Conservation (phyloP, 2,113 vertebrate species). For the Camarhynchus parvulus region DNA sequence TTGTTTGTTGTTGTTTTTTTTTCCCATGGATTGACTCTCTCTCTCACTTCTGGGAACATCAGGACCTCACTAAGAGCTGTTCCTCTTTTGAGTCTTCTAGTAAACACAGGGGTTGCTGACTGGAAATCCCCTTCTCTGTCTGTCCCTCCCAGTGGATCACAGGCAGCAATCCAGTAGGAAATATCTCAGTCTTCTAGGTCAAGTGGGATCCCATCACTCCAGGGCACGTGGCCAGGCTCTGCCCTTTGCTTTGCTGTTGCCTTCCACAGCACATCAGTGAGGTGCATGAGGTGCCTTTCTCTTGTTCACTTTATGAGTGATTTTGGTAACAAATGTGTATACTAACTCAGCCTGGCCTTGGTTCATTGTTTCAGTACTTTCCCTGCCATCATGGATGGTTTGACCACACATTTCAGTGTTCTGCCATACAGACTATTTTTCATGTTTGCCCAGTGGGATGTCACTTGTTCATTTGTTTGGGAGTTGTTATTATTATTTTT, state of each 20-base stretch:
- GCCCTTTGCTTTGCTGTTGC: not conserved
- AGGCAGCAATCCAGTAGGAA: not conserved
- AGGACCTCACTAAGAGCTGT: not conserved
- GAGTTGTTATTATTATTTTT: not conserved
- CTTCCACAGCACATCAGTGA: not conserved
- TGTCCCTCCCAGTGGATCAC: not conserved
- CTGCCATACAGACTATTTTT: not conserved
- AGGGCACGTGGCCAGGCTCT: not conserved
- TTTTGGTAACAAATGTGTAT: fast-evolving
- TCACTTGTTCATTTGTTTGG: not conserved
- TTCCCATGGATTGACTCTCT: fast-evolving
- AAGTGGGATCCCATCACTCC: not conserved
- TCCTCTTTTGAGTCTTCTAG: not conserved
- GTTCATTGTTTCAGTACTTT: not conserved
- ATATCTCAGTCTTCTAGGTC: not conserved
- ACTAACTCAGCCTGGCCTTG: not conserved
- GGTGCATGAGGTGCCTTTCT: not conserved
- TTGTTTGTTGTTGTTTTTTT: not conserved
- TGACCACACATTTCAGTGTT: not conserved
- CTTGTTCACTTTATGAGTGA: not conserved
- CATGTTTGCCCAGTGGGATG: not conserved
- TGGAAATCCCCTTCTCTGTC: not conserved
- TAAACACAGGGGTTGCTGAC: not conserved
- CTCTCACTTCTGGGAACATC: not conserved
- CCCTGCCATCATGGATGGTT: not conserved